These are phyloP conservation scores for Phalacrocorax carbo DNA, from an alignment of 2,113 vertebrate genomes.

Conservation along the genomic window DNA sequence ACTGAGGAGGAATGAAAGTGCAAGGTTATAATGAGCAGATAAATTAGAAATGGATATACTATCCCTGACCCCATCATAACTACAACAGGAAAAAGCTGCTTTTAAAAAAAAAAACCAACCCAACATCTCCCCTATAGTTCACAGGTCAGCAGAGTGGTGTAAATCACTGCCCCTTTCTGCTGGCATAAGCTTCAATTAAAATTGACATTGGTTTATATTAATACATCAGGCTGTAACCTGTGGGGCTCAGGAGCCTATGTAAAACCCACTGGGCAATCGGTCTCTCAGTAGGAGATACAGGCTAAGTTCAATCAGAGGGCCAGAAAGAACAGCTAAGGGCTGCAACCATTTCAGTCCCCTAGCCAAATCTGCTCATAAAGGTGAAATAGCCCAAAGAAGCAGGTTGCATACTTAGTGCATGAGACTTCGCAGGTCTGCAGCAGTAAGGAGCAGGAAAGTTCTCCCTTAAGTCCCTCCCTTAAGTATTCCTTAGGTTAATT, in stretches of 20 bases:
- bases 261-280: not conserved
- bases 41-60: not conserved
- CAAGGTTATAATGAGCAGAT: not conserved
- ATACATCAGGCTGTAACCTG: not conserved
- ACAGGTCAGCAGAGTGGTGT: not conserved
- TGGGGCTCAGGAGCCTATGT: not conserved
- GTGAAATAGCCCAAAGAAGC: not conserved
- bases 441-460: not conserved
- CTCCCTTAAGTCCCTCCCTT: not conserved
- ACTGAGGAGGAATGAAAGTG: not conserved
- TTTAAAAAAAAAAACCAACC: not conserved
- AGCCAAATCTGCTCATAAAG: not conserved
- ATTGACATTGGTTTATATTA: not conserved
- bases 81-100: not conserved
- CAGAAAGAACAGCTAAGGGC: not conserved
- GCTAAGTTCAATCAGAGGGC: not conserved
- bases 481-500: not conserved
- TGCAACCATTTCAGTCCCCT: fast-evolving
- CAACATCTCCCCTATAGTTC: not conserved
- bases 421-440: not conserved
- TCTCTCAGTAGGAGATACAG: not conserved
- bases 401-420: not conserved
- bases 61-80: not conserved
- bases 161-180: not conserved
- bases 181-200: not conserved